Evolutionary conservation across 2,797 vertebrate species (phyloP).

Genomic region (Coluber constrictor): DNA sequence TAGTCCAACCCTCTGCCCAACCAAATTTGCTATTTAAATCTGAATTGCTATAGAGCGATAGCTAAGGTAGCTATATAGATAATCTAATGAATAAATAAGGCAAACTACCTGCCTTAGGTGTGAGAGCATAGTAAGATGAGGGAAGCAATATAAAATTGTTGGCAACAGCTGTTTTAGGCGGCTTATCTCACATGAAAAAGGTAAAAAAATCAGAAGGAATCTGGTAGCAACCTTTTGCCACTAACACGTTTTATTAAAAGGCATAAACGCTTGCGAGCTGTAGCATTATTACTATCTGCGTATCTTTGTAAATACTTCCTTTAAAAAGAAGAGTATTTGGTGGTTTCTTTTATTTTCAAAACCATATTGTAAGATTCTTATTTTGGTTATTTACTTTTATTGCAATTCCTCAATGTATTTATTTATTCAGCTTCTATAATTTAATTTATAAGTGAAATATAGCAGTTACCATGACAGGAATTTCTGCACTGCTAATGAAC

Average conservation of each 20-base stretch:
- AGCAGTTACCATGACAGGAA: not conserved
- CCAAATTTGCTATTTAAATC: not conserved
- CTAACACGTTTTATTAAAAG: not conserved
- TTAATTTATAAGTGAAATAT: not conserved
- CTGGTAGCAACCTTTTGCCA: not conserved
- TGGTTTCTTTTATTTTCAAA: not conserved
- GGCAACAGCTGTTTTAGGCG: not conserved
- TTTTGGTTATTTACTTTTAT: not conserved
- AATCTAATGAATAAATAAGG: not conserved
- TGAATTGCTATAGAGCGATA: not conserved
- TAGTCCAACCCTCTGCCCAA: too few species aligned
- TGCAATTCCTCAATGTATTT: not conserved
- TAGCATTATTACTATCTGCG: not conserved
- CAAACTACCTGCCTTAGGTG: not conserved
- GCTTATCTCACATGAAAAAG: not conserved
- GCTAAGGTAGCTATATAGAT: not conserved
- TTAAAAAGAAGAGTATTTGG: not conserved
- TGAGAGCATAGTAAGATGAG: not conserved
- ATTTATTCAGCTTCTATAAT: not conserved
- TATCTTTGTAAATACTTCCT: not conserved
- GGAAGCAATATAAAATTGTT: not conserved
- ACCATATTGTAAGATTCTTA: not conserved
- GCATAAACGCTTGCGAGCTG: not conserved
- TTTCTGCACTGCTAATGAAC: not conserved
- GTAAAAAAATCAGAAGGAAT: not conserved